Evolutionary conservation across 2,797 vertebrate genomes (phyloP).

Genomic region (Cryptoblepharus egeriae): DNA sequence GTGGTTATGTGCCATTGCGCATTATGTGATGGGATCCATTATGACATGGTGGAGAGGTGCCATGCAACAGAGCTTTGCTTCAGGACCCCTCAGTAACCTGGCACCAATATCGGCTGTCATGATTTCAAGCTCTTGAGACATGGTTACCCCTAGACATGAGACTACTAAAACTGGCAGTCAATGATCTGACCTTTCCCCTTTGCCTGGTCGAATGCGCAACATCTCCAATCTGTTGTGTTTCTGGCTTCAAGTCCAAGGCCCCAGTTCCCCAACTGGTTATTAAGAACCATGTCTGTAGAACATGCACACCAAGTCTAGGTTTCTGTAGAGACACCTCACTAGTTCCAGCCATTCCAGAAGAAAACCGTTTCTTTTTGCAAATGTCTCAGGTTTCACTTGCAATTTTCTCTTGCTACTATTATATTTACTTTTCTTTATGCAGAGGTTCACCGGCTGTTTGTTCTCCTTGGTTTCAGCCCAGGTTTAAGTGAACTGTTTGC

Average conservation of each 20-base stretch:
- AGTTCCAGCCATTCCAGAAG: background rate
- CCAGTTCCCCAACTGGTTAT: too few species aligned
- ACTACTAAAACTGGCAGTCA: background rate
- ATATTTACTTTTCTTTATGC: background rate
- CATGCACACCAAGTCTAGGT: background rate
- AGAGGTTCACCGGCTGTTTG: background rate
- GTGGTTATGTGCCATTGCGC: too few species aligned
- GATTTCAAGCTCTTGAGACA: too few species aligned
- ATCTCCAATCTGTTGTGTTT: too few species aligned
- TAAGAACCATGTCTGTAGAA: background rate
- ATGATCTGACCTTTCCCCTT: background rate
- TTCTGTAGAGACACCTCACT: background rate
- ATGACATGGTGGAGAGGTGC: too few species aligned
- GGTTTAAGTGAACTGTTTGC: background rate
- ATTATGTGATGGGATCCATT: too few species aligned
- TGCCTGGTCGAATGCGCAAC: background rate
- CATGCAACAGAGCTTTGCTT: too few species aligned
- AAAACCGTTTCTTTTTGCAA: background rate
- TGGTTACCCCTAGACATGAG: too few species aligned
- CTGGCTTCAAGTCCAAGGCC: background rate
- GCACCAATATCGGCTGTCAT: too few species aligned
- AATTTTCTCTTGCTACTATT: background rate
- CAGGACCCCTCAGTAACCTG: too few species aligned
- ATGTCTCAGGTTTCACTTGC: background rate
- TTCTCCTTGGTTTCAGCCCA: too few species aligned